Evolutionary conservation across 2,797 vertebrate genomes (phyloP), one percentile per base, ranked within the genome.

Genomic region (Rhinatrema bivittatum): DNA sequence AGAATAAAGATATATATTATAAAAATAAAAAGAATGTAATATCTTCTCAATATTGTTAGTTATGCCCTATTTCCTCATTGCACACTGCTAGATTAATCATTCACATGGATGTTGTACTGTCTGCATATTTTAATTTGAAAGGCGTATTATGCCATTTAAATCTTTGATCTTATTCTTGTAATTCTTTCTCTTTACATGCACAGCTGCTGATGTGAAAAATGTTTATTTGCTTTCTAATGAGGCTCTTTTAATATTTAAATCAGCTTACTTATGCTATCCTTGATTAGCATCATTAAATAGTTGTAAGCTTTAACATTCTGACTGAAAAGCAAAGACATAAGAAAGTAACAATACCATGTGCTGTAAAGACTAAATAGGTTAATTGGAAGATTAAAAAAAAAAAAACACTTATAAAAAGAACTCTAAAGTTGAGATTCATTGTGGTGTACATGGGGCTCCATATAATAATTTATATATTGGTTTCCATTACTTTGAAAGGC

Each of bases 1-100:
- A 60, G 58, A 67, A 25, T 56, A 36, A 64, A 26, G 50, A 48
- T 57, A 16, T 31, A n/a, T n/a, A n/a, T 29, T 40, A 14, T 21
- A 7, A 52, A 39, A 38, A 60, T 46, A 41, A 68, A 46, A n/a
- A 46, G 28, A 52, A 60, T 50, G 30, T 46, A 30, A 34, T 29
- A 42, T 51, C 23, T n/a, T 55, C 42, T 46, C 23, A 32, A 53
- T 58, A 29, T 21, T 17, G n/a, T n/a, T 21, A 42, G 31, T 22
- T 35, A 27, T 32, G 55, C 49, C 28, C 26, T 36, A 42, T 42
- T 24, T 18, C 20, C 23, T 32, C 46, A 31, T 3, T n/a, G n/a
- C n/a, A n/a, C n/a, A n/a, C n/a, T n/a, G 39, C 32, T 16, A 20
- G 2, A 4, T 1, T 3, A 1, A 0, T 1, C 1, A 24, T 2